Percentiles rank a stretch among this genome's conserved stretches.
Evolutionary conservation across 2,888 invertebrate genomes (phyloP).

Genomic region (Meandrusa payeni): DNA sequence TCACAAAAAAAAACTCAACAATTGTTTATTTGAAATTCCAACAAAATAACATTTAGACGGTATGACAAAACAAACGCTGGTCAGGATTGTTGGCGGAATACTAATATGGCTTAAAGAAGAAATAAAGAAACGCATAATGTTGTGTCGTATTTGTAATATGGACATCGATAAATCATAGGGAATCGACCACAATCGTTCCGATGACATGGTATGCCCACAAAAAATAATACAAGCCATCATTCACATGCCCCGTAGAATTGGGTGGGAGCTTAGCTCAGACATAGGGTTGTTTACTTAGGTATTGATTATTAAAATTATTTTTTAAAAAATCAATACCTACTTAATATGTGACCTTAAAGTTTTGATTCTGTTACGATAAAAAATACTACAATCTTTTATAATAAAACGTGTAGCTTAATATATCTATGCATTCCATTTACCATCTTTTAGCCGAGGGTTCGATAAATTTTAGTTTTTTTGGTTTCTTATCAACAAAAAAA

Average conservation of each 20-base stretch:
- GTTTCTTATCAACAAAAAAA: too few relatives aligned
- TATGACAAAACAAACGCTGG: constrained; percentile 77
- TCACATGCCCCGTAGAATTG: constrained; percentile 74
- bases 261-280: constrained; percentile 61
- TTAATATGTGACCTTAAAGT: too few relatives aligned
- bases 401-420: too few relatives aligned
- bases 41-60: constrained; percentile 79
- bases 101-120: constrained; percentile 79
- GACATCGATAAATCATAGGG: constrained; percentile 80
- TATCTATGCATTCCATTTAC: too few relatives aligned
- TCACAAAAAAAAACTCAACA: constrained; percentile 48
- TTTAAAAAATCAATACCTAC: too few relatives aligned
- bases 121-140: constrained; percentile 78
- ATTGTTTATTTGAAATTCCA: constrained; percentile 79
- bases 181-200: constrained; percentile 77
- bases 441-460: too few relatives aligned
- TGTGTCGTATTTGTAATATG: constrained; percentile 80
- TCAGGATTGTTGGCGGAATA: constrained; percentile 76
- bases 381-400: too few relatives aligned
- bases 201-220: constrained; percentile 77
- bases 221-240: constrained; percentile 77
- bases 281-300: constrained; percentile 46
- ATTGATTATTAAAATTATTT: too few relatives aligned
- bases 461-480: too few relatives aligned
- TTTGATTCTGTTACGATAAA: too few relatives aligned